These are phyloP conservation scores for Syndactyla subalaris DNA, from an alignment of 2,797 vertebrate species.

Conservation along the genomic window DNA sequence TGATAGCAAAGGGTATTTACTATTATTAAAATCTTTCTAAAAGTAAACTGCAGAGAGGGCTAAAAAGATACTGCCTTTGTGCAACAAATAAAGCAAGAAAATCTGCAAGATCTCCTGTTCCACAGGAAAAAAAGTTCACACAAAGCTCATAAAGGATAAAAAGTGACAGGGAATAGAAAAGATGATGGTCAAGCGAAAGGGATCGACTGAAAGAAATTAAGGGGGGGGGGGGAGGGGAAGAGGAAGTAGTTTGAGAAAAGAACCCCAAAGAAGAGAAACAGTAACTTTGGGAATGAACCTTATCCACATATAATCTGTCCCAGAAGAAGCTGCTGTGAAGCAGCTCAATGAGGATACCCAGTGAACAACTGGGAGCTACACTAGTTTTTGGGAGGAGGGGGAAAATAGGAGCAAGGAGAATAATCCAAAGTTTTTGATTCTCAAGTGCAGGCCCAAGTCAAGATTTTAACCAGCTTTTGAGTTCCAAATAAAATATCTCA, in stretches of 20 bases:
- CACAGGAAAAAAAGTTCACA: background rate
- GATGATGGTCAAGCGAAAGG: background rate
- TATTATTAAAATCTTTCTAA: background rate
- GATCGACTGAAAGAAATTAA: background rate
- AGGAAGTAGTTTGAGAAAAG: background rate
- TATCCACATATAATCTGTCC: background rate
- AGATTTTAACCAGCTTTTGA: background rate
- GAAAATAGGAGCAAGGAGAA: background rate
- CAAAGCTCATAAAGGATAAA: background rate
- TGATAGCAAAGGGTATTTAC: background rate
- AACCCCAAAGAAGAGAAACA: background rate
- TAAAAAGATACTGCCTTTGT: background rate
- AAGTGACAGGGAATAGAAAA: background rate
- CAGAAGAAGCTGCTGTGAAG: background rate
- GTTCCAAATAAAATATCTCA: background rate
- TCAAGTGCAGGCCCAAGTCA: background rate
- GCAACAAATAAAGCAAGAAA: background rate
- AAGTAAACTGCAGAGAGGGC: background rate
- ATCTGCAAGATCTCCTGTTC: background rate
- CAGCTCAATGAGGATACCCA: background rate
- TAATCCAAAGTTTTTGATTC: background rate
- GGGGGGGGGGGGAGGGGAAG: background rate
- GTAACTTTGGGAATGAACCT: background rate
- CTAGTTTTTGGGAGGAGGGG: background rate
- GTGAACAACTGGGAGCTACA: background rate